Evolutionary conservation across 2,797 vertebrate genomes (phyloP).

Genomic region (Parauchenoglanis punctatus): DNA sequence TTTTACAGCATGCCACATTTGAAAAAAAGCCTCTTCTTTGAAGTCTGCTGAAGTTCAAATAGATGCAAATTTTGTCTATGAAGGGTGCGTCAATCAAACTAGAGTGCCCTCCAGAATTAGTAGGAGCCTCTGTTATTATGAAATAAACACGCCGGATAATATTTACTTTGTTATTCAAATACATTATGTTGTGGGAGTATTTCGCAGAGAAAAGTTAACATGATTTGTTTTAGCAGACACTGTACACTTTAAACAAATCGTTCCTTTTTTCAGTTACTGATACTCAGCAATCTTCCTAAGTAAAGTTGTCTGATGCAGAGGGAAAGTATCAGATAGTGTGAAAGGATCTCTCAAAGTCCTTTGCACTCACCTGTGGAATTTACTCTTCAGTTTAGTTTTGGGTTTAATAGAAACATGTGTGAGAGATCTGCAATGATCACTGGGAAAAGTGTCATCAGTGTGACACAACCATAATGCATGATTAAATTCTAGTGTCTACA

Average conservation of each 20-base stretch:
- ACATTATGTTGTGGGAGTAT: neutral
- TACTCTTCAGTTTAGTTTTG: neutral
- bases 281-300: neutral
- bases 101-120: neutral
- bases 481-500: neutral
- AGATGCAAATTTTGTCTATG: neutral
- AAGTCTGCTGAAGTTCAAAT: slow-evolving; percentile 8
- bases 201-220: neutral
- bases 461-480: neutral
- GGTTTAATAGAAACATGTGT: neutral
- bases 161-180: slow-evolving; percentile 15
- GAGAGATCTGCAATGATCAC: neutral
- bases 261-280: neutral
- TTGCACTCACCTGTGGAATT: neutral
- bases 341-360: neutral
- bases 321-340: neutral
- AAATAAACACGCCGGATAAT: neutral
- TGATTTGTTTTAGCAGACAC: neutral
- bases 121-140: neutral
- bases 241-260: neutral
- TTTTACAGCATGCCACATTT: neutral
- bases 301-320: neutral
- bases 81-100: neutral
- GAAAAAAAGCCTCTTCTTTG: slow-evolving; percentile 2
- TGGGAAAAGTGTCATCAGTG: neutral